A percentile compares a stretch with the other conserved stretches of the same genome.
Evolutionary conservation across 2,888 invertebrate species (phyloP).

Genomic region (Celastrina argiolus): DNA sequence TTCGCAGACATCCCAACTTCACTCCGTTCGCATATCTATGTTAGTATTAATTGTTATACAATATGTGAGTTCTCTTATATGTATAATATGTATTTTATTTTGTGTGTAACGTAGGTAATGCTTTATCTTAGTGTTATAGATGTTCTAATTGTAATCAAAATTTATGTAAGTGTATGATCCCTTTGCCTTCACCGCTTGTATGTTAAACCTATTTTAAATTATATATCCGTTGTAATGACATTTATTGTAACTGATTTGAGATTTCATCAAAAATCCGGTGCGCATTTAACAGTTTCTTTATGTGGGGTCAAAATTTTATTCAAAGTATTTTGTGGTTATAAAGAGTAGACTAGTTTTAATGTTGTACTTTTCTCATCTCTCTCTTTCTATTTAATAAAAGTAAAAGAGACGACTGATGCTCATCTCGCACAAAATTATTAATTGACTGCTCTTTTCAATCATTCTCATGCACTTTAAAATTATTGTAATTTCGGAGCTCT

Average conservation of each 20-base stretch:
- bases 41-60: constrained; percentile 27
- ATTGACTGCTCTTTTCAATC: neutral
- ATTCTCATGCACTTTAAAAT: neutral
- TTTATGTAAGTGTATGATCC: constrained; percentile 45
- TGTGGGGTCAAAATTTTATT: neutral
- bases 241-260: constrained; percentile 30
- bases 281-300: constrained; percentile 31
- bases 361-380: neutral
- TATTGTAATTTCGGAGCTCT: neutral
- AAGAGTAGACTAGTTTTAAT: neutral
- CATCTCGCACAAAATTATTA: constrained; percentile 3
- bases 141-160: constrained; percentile 24
- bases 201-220: constrained; percentile 34
- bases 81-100: constrained; percentile 31
- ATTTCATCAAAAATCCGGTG: constrained; percentile 24
- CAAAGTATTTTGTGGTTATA: neutral
- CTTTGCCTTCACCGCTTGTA: constrained; percentile 56
- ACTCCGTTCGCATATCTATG: neutral
- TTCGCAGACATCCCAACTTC: neutral
- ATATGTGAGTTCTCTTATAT: constrained; percentile 29
- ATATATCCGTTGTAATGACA: constrained; percentile 31
- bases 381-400: neutral
- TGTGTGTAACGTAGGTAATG: constrained; percentile 47
- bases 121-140: constrained; percentile 27
- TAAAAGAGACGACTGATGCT: neutral